Base-by-base conservation (phyloP, 2,113 vertebrate species). In the Coptodon bakossiorum region DNA sequence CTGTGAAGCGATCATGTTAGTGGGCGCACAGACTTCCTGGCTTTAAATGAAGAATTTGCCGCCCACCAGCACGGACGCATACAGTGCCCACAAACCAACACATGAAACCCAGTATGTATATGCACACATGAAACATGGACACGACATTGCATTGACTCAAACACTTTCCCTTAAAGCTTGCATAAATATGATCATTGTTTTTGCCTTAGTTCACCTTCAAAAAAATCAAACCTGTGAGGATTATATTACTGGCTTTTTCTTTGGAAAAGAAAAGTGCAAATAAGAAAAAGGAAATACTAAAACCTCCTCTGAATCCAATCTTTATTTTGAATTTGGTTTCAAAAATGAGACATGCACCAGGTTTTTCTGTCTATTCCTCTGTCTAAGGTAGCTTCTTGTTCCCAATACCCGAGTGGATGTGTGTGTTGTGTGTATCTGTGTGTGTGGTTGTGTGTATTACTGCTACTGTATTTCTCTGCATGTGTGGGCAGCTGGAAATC, bases 401-500 rank as follows among this genome's bases (percentile, higher is more conserved):
- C n/a, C 48, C 7, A 48, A 7, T 43, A 40, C 17, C 24, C 24
- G 3, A 40, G 14, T 79, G 38, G 38, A 45, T 73, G 14, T 17
- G 14, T 22, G 63, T 1, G 36, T 6, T 52, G 27, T 81, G 22
- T 84, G 34, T 4, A 1, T 38, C 36, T n/a, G 19, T 52, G 3
- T 50, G 48, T 34, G 19, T 68, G 24, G 22, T 3, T 82, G 50
- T 81, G 29, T 87, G 36, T 80, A 52, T 81, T 80, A 83, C 66
- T 36, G 56, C 56, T 86, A 81, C 59, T 91, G 78, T 80, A 87
- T 89, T 53, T 83, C 71, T 83, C 31, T 90, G 71, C 54, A 54
- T 86, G 92, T 91, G 91, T 90, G 87, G 90, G 93, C 76, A 90
- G 86, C 87, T 88, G 91, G 83, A 89, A 86, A 84, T 89, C 50